Conservation (phyloP, 2,888 invertebrate genomes). For the Tipula unca region DNA sequence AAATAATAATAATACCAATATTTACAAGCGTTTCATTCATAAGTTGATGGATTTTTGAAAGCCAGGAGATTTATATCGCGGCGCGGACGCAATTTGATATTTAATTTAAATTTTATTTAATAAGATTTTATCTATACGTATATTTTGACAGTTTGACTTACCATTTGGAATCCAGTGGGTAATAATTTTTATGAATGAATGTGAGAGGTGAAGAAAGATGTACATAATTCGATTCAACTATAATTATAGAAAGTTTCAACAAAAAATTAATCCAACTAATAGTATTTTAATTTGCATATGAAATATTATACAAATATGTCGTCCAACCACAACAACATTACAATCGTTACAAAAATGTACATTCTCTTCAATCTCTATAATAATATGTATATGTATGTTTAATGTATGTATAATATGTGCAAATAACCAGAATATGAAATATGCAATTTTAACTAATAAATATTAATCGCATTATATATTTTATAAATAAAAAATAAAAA, state of each 20-base stretch:
- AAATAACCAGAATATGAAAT: background rate
- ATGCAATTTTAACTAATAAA: background rate
- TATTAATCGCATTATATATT: background rate
- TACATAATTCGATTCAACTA: background rate
- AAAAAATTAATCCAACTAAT: no score
- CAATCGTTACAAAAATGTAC: background rate
- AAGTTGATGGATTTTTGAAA: background rate
- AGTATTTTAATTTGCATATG: background rate
- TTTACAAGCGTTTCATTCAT: background rate
- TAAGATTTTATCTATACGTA: background rate
- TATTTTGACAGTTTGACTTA: background rate
- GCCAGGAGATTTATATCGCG: background rate
- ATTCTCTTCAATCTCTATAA: no score
- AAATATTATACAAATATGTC: background rate
- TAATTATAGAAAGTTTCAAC: background rate
- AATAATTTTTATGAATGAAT: conserved; percentile 1
- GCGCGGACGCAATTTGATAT: background rate
- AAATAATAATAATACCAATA: background rate
- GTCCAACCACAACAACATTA: background rate
- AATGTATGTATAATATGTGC: background rate
- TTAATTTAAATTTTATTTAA: background rate
- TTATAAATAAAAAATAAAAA: background rate
- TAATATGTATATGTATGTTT: no score
- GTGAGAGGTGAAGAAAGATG: background rate
- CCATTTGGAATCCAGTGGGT: background rate